A percentile compares a stretch with the other conserved stretches of the same genome.
Conservation (phyloP, 2,113 vertebrate species). For the Perca schrenkii region DNA sequence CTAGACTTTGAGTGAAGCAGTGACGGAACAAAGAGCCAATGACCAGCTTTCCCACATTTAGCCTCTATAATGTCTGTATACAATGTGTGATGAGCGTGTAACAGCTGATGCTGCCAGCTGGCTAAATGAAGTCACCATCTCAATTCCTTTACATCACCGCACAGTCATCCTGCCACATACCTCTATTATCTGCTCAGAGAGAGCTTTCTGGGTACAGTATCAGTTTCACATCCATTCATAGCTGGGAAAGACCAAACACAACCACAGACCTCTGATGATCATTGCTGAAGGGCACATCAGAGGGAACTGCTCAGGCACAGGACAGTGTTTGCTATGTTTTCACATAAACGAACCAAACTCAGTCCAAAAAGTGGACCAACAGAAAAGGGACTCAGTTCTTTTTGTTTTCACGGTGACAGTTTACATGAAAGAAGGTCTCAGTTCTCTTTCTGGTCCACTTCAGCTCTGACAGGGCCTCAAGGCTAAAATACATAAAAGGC, state of each 20-base stretch:
- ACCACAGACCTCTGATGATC: no score
- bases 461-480: no score
- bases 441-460: no score
- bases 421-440: no score
- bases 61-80: neutral
- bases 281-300: neutral
- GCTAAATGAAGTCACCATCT: neutral
- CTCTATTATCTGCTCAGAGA: neutral
- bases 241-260: neutral
- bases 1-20: neutral
- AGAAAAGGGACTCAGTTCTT: no score
- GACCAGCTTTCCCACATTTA: neutral
- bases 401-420: no score
- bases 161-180: conserved; percentile 11
- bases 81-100: conserved; percentile 4
- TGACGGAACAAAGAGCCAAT: neutral
- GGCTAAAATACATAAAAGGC: no score
- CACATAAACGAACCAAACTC: no score
- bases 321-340: neutral
- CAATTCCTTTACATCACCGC: conserved; percentile 19
- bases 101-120: conserved; percentile 37
- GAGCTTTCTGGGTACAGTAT: neutral
- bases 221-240: neutral
- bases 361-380: no score
- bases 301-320: neutral